phyloP scores from a whole-genome alignment of 2,113 vertebrate genomes.

The Stercorarius parasiticus region DNA sequence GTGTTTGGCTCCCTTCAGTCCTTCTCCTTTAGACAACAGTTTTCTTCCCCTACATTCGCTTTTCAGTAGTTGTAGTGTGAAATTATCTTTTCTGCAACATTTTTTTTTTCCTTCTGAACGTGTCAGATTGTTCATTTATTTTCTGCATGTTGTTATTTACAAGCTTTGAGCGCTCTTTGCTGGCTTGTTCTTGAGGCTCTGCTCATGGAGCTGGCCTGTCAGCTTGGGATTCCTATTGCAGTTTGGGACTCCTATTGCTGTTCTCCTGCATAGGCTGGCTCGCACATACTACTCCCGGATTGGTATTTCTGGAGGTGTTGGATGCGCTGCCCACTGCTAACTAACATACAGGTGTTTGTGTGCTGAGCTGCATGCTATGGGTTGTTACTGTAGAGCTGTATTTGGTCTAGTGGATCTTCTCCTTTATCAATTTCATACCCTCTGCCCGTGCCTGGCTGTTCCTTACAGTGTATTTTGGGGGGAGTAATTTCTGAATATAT shows the following conservation, averaged over 20 bases:
- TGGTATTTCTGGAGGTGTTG: not conserved
- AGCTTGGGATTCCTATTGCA: not conserved
- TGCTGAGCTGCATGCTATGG: not conserved
- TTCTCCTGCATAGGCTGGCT: not conserved
- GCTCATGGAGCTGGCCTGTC: not conserved
- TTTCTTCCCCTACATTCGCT: not conserved
- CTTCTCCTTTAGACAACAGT: not conserved
- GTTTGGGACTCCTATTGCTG: rapidly evolving
- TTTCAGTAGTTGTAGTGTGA: not conserved
- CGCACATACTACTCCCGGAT: not conserved
- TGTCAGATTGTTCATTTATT: not conserved
- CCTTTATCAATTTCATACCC: not conserved
- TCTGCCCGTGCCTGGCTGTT: not conserved
- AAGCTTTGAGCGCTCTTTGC: not conserved
- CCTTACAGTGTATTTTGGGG: not conserved
- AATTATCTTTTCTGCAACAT: not conserved
- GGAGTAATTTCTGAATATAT: not conserved
- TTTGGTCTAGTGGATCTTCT: not conserved
- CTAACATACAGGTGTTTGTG: not conserved
- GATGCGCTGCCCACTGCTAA: not conserved
- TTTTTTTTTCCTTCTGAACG: not conserved
- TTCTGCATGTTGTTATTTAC: not conserved
- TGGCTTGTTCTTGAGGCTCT: not conserved
- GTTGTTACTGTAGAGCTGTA: not conserved
- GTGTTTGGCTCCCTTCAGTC: not conserved